phyloP scores from a whole-genome alignment of 2,113 vertebrate genomes.

The Egretta garzetta region DNA sequence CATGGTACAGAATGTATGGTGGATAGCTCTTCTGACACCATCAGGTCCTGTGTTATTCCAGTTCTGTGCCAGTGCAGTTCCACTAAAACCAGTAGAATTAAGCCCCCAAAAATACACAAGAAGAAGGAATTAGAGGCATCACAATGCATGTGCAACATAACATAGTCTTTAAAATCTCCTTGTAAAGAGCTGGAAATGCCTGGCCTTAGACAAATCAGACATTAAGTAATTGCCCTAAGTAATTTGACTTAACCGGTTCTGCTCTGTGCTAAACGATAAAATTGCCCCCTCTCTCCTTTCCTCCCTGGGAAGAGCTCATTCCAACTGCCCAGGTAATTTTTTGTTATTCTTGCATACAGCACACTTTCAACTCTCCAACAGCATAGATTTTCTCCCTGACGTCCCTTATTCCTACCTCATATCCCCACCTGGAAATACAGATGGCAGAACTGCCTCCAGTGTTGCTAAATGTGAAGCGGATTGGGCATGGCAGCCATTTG shows the following conservation, averaged over 20 bases:
- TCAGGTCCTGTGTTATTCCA: neutral
- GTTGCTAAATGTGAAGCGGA: neutral
- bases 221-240: neutral
- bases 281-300: neutral
- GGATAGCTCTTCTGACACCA: neutral
- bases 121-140: neutral
- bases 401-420: neutral
- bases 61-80: neutral
- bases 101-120: neutral
- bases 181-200: neutral
- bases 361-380: neutral
- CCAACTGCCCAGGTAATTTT: neutral
- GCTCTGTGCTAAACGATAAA: neutral
- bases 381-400: neutral
- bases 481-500: neutral
- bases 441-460: neutral
- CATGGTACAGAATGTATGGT: neutral
- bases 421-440: slow-evolving; percentile 1
- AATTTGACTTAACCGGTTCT: neutral
- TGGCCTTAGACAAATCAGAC: neutral
- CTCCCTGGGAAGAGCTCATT: neutral
- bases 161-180: neutral
- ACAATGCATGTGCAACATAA: neutral
- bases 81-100: neutral
- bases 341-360: neutral